Evolutionary conservation across 2,797 vertebrate species (phyloP).

Genomic region (Manis pentadactyla): DNA sequence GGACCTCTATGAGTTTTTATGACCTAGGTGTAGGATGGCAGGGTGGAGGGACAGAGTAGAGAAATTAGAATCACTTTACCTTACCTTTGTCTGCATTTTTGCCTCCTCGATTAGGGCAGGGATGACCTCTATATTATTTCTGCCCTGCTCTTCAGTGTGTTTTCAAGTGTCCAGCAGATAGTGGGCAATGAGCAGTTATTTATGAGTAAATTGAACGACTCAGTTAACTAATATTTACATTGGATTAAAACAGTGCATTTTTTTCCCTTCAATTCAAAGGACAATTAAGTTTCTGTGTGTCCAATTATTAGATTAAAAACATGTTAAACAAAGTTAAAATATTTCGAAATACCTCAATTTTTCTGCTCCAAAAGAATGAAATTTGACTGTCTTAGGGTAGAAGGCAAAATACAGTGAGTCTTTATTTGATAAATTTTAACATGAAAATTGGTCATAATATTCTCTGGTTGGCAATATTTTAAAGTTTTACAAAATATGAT

Average conservation of each 20-base stretch:
- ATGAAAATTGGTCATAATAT: not conserved
- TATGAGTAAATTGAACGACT: not conserved
- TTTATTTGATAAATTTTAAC: slow-evolving; percentile 9
- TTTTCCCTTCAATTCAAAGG: not conserved
- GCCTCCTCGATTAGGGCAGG: not conserved
- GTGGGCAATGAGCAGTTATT: not conserved
- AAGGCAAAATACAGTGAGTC: not conserved
- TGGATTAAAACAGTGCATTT: not conserved
- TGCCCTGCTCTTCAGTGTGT: fast-evolving
- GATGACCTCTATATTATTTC: not conserved
- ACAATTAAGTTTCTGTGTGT: not conserved
- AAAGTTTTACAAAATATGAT: not conserved
- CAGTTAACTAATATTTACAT: not conserved
- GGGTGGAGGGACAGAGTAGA: not conserved
- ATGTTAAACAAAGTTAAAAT: not conserved
- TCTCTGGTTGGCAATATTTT: not conserved
- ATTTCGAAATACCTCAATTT: slow-evolving; percentile 2
- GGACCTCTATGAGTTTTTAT: not conserved
- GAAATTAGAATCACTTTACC: not conserved
- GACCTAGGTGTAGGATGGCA: not conserved
- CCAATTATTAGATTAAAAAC: not conserved
- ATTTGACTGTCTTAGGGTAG: not conserved
- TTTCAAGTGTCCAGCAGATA: not conserved
- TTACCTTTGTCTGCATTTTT: not conserved
- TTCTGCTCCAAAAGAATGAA: not conserved